phyloP scores from a whole-genome alignment of 2,888 invertebrate species.

The Mesochorus sp. region DNA sequence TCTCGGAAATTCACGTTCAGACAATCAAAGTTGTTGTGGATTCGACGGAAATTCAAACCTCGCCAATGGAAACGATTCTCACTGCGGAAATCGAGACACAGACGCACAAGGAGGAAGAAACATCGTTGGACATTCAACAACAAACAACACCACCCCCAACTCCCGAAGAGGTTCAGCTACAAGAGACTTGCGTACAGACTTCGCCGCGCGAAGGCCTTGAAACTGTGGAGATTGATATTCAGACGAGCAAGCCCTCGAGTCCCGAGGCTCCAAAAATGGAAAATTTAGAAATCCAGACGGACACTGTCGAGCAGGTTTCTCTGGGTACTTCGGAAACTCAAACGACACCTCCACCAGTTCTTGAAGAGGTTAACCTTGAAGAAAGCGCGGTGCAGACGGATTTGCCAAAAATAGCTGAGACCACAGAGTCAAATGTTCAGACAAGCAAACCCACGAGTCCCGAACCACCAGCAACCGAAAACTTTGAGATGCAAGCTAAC shows the following conservation, averaged over 20 bases:
- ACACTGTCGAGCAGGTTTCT: conserved; percentile 76
- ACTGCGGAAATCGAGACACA: conserved; percentile 80
- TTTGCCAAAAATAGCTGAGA: conserved; percentile 75
- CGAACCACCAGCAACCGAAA: conserved; percentile 79
- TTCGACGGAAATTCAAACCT: conserved; percentile 75
- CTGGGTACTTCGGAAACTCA: conserved; percentile 74
- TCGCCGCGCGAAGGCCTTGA: conserved; percentile 74
- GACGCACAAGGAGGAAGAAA: conserved; percentile 74
- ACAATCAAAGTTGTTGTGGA: conserved; percentile 73
- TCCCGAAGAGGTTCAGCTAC: conserved; percentile 72
- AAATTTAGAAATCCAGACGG: conserved; percentile 83
- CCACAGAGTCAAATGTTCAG: conserved; percentile 77
- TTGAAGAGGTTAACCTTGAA: conserved; percentile 72
- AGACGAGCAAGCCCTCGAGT: conserved; percentile 68
- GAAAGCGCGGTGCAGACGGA: conserved; percentile 82
- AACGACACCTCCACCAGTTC: conserved; percentile 72
- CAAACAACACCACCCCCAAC: conserved; percentile 77
- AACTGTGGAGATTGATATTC: conserved; percentile 67
- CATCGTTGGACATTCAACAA: conserved; percentile 71
- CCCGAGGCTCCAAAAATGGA: conserved; percentile 79
- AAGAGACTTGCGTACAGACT: conserved; percentile 81
- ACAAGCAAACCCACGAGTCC: conserved; percentile 70
- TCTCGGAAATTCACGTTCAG: conserved; percentile 82
- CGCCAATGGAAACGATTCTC: conserved; percentile 76
- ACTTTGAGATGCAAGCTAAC: conserved; percentile 83